phyloP scores from a whole-genome alignment of 2,113 vertebrate genomes.

The Gallinago undulata region DNA sequence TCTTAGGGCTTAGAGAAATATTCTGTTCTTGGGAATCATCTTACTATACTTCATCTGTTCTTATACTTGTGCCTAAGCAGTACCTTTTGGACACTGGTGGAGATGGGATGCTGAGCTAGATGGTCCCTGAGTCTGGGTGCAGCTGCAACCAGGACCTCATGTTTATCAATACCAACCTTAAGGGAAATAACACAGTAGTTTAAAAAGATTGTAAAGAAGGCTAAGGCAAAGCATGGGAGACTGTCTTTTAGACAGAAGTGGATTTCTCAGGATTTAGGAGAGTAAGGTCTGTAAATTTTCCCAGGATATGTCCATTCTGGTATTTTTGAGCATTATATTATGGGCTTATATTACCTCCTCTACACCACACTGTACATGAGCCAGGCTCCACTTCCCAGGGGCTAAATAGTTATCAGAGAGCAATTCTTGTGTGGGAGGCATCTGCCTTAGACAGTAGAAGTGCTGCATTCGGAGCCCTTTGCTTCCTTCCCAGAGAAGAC shows the following conservation, averaged over 20 bases:
- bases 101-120: not conserved
- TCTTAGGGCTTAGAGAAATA: not conserved
- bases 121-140: not conserved
- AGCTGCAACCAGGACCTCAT: not conserved
- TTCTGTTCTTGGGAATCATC: not conserved
- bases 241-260: not conserved
- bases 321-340: not conserved
- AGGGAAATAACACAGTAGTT: not conserved
- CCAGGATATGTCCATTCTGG: not conserved
- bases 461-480: not conserved
- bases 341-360: not conserved
- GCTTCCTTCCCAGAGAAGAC: not conserved
- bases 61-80: not conserved
- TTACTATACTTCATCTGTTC: not conserved
- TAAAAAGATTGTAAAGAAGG: not conserved
- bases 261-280: not conserved
- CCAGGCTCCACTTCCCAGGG: not conserved
- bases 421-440: not conserved
- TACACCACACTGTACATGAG: not conserved
- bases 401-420: not conserved
- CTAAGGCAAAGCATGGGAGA: not conserved
- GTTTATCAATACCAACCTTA: not conserved
- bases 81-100: not conserved
- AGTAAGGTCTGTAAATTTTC: not conserved
- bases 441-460: not conserved